Base-by-base conservation (phyloP, 2,888 invertebrate genomes). In the Loripinus fragilis region DNA sequence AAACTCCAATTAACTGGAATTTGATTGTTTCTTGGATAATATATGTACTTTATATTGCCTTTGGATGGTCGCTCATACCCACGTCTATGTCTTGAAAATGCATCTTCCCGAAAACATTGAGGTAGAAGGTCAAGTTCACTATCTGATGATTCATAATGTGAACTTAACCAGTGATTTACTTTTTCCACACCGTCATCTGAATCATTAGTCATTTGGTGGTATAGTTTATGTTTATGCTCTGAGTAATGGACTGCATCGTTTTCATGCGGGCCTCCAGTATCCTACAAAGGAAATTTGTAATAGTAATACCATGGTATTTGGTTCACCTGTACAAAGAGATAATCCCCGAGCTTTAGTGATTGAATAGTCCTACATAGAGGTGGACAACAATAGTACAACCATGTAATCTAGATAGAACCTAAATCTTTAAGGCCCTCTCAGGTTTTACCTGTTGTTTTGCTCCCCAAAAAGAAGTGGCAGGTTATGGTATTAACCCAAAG, bases 1-100 rank as follows among this genome's bases (percentile, higher is more conserved):
- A 83, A 48, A 71, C 74, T 76, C 83, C 83, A 83, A 30, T 83
- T 83, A n/a, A 80, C 80, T 0, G 78, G 74, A 60, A 83, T 80
- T 2, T 78, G 68, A 20, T 20, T 20, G 5, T 20, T 2, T 33
- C 60, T 60, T n/a, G 60, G 8, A 28, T 3, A 28, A 33, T 60
- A 60, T n/a, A n/a, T 10, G 1, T 17, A 60, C 2, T 33, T 3
- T 15, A 28, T 8, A 33, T 33, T 30, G 30, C 33, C 28, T 60
- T 60, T 60, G 2, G 30, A 20, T 1, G 30, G 33, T 60, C 60
- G 7, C 15, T 60, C 23, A 23, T 60, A 20, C 8, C 60, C 60
- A 17, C 23, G 25, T 60, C 33, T 30, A 3, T 28, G 60, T 3
- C 60, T 10, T 20, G 60, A 10, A 60, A 60, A 60, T 7, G 33